Evolutionary conservation across 2,797 vertebrate genomes (phyloP).

Genomic region (Huso huso): DNA sequence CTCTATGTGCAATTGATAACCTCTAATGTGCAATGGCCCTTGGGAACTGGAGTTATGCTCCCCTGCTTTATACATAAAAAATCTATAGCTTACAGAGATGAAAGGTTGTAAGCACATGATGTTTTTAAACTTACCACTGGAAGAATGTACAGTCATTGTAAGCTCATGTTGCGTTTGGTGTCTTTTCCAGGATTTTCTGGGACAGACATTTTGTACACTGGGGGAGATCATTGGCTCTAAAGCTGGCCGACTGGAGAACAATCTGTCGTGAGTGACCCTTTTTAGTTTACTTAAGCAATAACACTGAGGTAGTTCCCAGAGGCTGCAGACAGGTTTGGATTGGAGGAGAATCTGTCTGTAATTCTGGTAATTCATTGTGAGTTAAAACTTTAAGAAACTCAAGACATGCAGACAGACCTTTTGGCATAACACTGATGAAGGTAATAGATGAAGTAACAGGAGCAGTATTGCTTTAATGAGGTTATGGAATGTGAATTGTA

Average conservation of each 20-base stretch:
- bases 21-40: too few species aligned
- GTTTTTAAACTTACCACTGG: constrained; percentile 1
- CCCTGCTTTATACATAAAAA: too few species aligned
- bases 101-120: too few species aligned
- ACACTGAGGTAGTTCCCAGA: background rate
- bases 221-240: constrained; percentile 91
- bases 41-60: too few species aligned
- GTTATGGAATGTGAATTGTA: too few species aligned
- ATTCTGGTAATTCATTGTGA: background rate
- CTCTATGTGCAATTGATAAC: too few species aligned
- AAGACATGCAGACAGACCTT: too few species aligned
- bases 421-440: too few species aligned
- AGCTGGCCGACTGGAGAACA: constrained; percentile 77
- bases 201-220: constrained; percentile 86
- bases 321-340: background rate
- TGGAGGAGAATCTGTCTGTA: too few species aligned
- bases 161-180: background rate
- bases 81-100: constrained; percentile 5
- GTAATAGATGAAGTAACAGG: too few species aligned
- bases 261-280: constrained; percentile 75
- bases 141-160: constrained; percentile 12
- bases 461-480: too few species aligned
- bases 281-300: constrained; percentile 6
- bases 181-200: constrained; percentile 78
- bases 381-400: constrained; percentile 2